Base-by-base conservation (phyloP, 2,797 vertebrate genomes). In the Melanotaenia pygmaea region DNA sequence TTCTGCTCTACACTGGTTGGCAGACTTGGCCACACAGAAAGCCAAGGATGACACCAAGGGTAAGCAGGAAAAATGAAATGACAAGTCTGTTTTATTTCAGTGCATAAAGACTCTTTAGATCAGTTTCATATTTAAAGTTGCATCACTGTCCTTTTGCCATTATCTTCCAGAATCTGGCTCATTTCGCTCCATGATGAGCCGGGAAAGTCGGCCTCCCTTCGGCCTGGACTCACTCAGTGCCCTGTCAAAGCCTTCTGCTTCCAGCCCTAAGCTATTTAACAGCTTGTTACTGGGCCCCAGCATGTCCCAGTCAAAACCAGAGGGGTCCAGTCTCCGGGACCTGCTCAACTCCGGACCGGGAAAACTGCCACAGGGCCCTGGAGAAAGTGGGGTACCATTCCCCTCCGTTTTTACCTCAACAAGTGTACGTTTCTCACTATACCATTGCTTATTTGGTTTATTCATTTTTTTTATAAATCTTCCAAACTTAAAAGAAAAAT, bases 11-110 rank as follows among this genome's bases (percentile, higher is more conserved):
- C 98, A 99, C 89, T 99, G 98, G 98, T 91, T 99, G 85, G 98
- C 98, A 56, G 98, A 99, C 89, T 92, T 99, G 89, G 98, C 98
- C 77, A 97, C 98, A 0, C 98, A 99, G 64, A 99, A 99, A 88
- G 96, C 96, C 59, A 99, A 98, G 95, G 98, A 99, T 88, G 98
- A 99, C 92, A 97, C 96, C 47, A 99, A 99, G 96, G 98, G 98
- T 99, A 59, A 80, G 83, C 38, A n/a, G 10, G n/a, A 76, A 72
- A 54, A 18, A 45, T n/a, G 1, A 32, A 8, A 30, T 2, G 2
- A 30, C 2, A 1, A 43, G 9, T 66, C 51, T 1, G 3, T 40
- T 26, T 63, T 20, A 66, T 66, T 6, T 50, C 1, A 47, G 3
- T 11, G 16, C 6, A 4, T 4, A 4, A 75, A 5, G 60, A 53